Evolutionary conservation across 2,888 invertebrate species (phyloP).

Genomic region (Habroteleia sp.): DNA sequence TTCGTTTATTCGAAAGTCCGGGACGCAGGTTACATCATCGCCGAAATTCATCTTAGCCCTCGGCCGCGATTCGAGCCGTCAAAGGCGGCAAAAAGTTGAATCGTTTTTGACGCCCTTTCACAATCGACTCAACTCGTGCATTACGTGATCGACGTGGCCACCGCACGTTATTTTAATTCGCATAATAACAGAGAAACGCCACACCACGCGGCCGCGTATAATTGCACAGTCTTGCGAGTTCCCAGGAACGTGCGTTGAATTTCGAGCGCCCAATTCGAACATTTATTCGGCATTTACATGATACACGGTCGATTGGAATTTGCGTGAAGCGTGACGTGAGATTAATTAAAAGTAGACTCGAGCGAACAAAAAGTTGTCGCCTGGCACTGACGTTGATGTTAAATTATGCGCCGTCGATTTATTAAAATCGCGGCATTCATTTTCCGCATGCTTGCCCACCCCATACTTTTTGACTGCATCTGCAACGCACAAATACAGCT

Average conservation of each 20-base stretch:
- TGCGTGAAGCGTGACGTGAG: constrained; percentile 15
- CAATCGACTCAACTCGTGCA: constrained; percentile 21
- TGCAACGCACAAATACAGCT: no score
- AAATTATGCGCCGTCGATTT: constrained; percentile 18
- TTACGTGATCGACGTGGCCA: constrained; percentile 39
- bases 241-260: constrained; percentile 15
- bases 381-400: background rate
- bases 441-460: no score
- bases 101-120: constrained; percentile 35
- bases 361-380: background rate
- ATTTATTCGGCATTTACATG: constrained; percentile 9
- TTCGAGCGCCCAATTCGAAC: constrained; percentile 5
- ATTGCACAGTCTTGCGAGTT: constrained; percentile 36
- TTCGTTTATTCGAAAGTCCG: constrained; percentile 26
- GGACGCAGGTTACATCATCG: constrained; percentile 21
- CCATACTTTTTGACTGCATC: no score
- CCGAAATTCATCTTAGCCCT: constrained; percentile 3
- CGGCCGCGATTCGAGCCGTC: background rate
- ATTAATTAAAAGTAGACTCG: constrained; percentile 23
- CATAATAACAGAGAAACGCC: constrained; percentile 38
- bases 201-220: constrained; percentile 3
- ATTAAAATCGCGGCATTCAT: background rate
- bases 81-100: constrained; percentile 22
- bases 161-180: constrained; percentile 35
- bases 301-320: constrained; percentile 1